Conservation (phyloP, 2,113 vertebrate genomes). For the chimpanzee (Pan troglodytes) region NHGRI_mPanTro3-v2.1_pri NC_072398.2:124281001-124281500, state of each 20-base stretch:
- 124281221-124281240: background rate
- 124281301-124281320: background rate
- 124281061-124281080: background rate
- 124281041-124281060: background rate
- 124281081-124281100: background rate
- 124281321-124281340: background rate
- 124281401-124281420: background rate
- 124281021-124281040: background rate
- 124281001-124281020: background rate
- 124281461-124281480: background rate
- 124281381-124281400: background rate
- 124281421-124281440: background rate
- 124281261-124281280: background rate
- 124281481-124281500: background rate
- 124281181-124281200: background rate
- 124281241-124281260: background rate
- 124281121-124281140: background rate
- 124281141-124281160: background rate
- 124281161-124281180: background rate
- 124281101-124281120: background rate
- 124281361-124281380: background rate
- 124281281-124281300: background rate
- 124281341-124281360: background rate
- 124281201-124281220: background rate
- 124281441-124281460: background rate